These are phyloP conservation scores for Sinocyclocheilus maitianheensis DNA, from an alignment of 2,113 vertebrate species.

Conservation along the genomic window DNA sequence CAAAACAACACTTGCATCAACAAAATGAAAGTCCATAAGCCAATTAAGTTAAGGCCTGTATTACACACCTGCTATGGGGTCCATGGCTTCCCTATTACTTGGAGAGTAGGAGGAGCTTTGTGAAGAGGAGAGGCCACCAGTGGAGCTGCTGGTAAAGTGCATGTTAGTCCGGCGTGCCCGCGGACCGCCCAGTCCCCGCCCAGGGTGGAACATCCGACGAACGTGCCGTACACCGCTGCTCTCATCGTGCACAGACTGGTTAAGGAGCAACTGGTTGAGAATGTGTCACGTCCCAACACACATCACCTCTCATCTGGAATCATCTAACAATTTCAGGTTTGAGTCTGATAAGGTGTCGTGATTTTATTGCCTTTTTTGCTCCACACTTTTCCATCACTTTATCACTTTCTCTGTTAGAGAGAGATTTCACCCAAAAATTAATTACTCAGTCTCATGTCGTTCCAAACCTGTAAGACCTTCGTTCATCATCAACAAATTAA, in stretches of 20 bases:
- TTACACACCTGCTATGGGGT: constrained; percentile 96
- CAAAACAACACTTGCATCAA: background rate
- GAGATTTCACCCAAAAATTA: too few relatives aligned
- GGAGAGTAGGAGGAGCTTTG: constrained; percentile 99
- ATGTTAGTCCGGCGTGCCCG: constrained; percentile 98
- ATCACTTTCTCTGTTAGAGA: background rate
- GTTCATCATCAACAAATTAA: too few relatives aligned
- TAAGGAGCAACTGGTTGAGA: constrained; percentile 75
- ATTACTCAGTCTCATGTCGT: too few relatives aligned
- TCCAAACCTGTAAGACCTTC: too few relatives aligned
- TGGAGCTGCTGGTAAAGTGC: constrained; percentile 99
- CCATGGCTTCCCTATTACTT: constrained; percentile 99
- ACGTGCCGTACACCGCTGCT: constrained; percentile 98
- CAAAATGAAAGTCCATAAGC: background rate
- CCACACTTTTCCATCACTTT: background rate
- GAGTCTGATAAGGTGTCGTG: background rate
- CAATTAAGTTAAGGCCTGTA: too few relatives aligned
- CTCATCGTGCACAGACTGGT: constrained; percentile 84
- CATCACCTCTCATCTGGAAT: background rate
- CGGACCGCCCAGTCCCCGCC: constrained; percentile 92
- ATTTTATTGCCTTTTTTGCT: background rate
- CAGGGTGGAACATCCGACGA: constrained; percentile 98
- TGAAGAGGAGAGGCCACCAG: constrained; percentile 93
- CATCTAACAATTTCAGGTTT: background rate
- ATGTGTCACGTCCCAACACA: background rate